phyloP scores from a whole-genome alignment of 2,797 vertebrate species.

The Masticophis lateralis region DNA sequence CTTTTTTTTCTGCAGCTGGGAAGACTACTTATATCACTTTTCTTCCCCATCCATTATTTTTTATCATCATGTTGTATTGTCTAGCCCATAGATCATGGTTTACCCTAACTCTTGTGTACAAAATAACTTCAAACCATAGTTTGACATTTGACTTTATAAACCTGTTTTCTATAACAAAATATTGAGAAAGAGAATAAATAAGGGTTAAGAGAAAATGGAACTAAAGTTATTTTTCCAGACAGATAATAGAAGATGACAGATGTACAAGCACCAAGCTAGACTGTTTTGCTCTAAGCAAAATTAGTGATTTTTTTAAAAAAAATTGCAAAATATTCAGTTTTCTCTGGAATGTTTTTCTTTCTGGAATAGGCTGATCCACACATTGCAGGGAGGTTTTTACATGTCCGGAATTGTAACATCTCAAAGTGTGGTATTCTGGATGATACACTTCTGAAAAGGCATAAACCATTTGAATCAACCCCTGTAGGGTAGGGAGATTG shows the following conservation, averaged over 20 bases:
- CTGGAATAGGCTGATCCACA: not conserved
- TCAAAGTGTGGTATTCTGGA: not conserved
- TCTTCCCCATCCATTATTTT: not conserved
- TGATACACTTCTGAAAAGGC: not conserved
- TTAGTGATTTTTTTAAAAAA: not conserved
- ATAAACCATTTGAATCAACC: not conserved
- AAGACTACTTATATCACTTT: not conserved
- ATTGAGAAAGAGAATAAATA: not conserved
- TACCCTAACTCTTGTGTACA: not conserved
- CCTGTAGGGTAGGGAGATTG: not conserved
- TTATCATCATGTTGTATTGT: not conserved
- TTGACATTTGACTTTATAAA: not conserved
- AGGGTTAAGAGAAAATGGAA: not conserved
- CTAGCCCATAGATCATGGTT: not conserved
- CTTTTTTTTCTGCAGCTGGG: not conserved
- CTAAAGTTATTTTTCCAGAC: not conserved
- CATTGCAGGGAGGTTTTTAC: not conserved
- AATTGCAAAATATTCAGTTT: not conserved
- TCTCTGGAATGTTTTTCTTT: not conserved
- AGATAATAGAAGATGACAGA: not conserved
- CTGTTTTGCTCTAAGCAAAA: not conserved
- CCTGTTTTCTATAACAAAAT: not conserved
- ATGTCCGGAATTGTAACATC: not conserved
- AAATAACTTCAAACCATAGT: not conserved
- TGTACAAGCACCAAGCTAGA: not conserved